Evolutionary conservation across 2,113 vertebrate species (phyloP).

Genomic region (Astur gentilis): DNA sequence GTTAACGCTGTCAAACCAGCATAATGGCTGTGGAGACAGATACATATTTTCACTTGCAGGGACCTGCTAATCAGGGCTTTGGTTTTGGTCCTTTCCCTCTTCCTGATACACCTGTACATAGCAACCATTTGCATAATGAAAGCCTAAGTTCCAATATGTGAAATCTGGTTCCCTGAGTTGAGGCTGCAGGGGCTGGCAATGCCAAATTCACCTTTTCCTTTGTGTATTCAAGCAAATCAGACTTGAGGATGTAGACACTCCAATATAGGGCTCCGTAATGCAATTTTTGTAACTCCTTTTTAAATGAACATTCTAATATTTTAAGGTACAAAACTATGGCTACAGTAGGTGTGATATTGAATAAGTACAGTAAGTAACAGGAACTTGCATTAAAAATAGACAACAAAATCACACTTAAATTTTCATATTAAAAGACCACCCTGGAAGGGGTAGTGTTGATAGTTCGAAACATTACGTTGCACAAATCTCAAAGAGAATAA

Average conservation of each 20-base stretch:
- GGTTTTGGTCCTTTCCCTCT: not conserved
- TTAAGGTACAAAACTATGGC: not conserved
- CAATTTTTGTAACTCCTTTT: not conserved
- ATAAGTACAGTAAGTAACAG: not conserved
- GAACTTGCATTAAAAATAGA: not conserved
- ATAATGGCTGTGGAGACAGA: not conserved
- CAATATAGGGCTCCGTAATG: not conserved
- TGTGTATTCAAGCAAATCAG: not conserved
- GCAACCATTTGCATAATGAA: not conserved
- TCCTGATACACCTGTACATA: accelerated
- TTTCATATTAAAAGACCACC: not conserved
- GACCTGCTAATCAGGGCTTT: not conserved
- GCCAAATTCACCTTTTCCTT: not conserved
- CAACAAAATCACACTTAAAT: not conserved
- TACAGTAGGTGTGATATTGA: not conserved
- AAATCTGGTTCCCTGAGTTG: not conserved
- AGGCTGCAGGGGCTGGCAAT: not conserved
- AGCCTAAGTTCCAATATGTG: not conserved
- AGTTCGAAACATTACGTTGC: not conserved
- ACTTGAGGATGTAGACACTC: not conserved
- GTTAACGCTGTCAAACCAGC: not conserved
- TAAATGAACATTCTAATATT: not conserved
- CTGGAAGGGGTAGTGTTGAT: not conserved
- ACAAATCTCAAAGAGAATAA: not conserved
- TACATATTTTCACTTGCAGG: not conserved